Evolutionary conservation across 2,113 vertebrate species (phyloP), one percentile per base, ranked within the genome.

Genomic region (Sorex fumeus): DNA sequence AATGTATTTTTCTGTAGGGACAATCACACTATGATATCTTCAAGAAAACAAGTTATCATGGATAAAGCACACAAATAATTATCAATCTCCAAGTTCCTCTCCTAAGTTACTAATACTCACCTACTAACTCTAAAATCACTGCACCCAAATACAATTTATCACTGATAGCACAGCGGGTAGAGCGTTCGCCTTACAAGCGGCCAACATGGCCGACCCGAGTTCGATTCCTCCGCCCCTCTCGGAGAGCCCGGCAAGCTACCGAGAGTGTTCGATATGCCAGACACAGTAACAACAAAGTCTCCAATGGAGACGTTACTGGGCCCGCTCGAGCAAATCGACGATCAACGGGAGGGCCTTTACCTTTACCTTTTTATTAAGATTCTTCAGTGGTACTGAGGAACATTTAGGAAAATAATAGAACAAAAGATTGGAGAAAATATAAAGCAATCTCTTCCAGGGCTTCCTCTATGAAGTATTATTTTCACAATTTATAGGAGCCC

Each of bases 351-450:
- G n/a, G n/a, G n/a, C n/a, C n/a, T n/a, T n/a, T n/a, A n/a, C n/a
- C n/a, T n/a, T n/a, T n/a, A n/a, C n/a, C n/a, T n/a, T n/a, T 16
- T 82, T 71, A 74, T 21, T 79, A 85, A 81, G 45, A 36, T 72
- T 6, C 67, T 91, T 34, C 45, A 74, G 78, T 78, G 18, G 27
- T 23, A 45, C 6, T 19, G 19, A 88, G 10, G 3, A 60, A 60
- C 53, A 53, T 7, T 60, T 60, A 60, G 18, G 18, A 60, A 2
- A 60, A 23, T 60, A 82, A 77, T 18, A n/a, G 43, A 45, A 80
- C 0, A 64, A 89, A 70, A 70, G 19, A 75, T 88, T n/a, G 10
- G 4, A 1, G 15, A 34, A 23, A 69, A 92, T 57, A 32, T 15
- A 84, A 69, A 70, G 25, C 18, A 23, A n/a, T 15, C 2, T 81